phyloP scores from a whole-genome alignment of 2,113 vertebrate genomes.

The Tupaia chinensis region DNA sequence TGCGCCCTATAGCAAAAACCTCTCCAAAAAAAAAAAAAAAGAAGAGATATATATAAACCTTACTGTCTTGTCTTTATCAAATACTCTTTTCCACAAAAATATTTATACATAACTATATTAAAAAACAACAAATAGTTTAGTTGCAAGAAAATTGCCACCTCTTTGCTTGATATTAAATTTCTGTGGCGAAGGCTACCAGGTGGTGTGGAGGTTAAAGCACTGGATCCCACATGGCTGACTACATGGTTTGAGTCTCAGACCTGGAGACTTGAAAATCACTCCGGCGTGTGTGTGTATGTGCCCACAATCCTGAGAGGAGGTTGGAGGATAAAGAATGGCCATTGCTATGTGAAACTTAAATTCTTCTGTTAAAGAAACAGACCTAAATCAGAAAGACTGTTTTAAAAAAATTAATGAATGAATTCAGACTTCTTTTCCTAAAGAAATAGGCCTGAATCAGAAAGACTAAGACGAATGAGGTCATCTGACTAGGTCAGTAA shows the following conservation, averaged over 20 bases:
- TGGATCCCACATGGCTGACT: no score
- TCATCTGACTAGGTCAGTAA: background rate
- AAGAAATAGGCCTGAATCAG: background rate
- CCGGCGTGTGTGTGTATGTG: no score
- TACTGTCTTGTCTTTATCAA: background rate
- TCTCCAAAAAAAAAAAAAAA: no score
- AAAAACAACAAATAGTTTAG: background rate
- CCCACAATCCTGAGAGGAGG: no score
- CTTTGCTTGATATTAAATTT: constrained; percentile 31
- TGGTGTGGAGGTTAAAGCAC: no score
- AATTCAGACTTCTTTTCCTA: background rate
- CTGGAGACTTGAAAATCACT: no score
- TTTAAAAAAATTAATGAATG: background rate
- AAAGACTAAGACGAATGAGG: background rate
- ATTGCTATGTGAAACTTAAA: constrained; percentile 36
- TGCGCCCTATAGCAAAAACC: no score
- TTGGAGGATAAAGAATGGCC: no score
- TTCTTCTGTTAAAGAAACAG: constrained; percentile 23
- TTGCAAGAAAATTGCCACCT: background rate
- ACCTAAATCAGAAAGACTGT: background rate
- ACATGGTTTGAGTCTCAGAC: no score
- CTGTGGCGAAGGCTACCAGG: no score
- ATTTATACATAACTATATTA: background rate
- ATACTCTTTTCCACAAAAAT: background rate
- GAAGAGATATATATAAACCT: background rate